These are phyloP conservation scores for Lamproptera curius DNA, from an alignment of 2,888 invertebrate species.

Conservation along the genomic window DNA sequence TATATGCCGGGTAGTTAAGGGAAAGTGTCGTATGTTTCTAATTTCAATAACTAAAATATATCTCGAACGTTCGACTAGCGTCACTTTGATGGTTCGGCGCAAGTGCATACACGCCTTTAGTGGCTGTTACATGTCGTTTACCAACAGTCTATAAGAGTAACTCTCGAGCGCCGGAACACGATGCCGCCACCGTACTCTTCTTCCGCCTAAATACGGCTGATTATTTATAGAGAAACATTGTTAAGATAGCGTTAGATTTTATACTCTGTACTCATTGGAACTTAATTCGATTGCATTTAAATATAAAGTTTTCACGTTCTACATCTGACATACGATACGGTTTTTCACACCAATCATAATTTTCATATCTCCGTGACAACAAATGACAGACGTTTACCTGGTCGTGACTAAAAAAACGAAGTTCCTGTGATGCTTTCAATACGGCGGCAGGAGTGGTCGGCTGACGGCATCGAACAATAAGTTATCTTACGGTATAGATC, in stretches of 20 bases:
- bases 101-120: no score
- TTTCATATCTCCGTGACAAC: no score
- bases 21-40: no score
- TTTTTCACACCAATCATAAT: no score
- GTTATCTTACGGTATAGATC: conserved; percentile 49
- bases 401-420: neutral
- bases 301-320: neutral
- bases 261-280: neutral
- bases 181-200: conserved; percentile 2
- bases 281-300: neutral
- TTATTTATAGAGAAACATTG: neutral
- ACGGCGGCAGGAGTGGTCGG: neutral
- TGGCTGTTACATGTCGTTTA: conserved; percentile 3
- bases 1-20: no score
- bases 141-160: conserved; percentile 10
- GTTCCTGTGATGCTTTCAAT: neutral
- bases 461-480: conserved; percentile 29
- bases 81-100: no score
- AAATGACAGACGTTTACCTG: neutral
- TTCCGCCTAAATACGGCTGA: neutral
- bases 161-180: conserved; percentile 8
- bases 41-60: no score
- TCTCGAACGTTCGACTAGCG: no score
- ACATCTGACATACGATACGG: neutral
- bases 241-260: conserved; percentile 1